These are phyloP conservation scores for Heterochromis multidens DNA, from an alignment of 2,113 vertebrate species.

Conservation along the genomic window DNA sequence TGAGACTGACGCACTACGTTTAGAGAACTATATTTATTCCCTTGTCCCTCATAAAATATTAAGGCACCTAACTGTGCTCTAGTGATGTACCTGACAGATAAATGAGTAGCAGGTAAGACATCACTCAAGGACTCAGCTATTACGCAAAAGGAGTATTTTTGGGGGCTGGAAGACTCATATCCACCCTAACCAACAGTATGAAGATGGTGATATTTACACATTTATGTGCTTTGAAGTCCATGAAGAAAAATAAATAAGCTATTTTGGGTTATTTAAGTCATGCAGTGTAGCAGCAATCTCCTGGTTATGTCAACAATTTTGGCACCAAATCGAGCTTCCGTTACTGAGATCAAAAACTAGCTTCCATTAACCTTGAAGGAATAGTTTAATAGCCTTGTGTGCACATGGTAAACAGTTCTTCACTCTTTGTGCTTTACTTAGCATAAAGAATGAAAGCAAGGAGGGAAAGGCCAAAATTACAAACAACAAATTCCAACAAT, in stretches of 20 bases:
- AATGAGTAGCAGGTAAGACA: not conserved
- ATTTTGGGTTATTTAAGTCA: too few relatives aligned
- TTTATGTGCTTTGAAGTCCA: too few relatives aligned
- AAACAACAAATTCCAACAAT: not conserved
- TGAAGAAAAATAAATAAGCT: too few relatives aligned
- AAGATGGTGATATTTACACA: not conserved
- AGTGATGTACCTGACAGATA: not conserved
- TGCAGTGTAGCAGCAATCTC: too few relatives aligned
- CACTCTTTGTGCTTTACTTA: not conserved
- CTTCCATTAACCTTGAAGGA: not conserved
- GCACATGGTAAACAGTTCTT: not conserved
- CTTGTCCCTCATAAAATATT: conserved; percentile 13
- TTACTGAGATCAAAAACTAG: not conserved
- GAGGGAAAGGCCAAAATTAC: not conserved
- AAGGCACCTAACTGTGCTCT: not conserved
- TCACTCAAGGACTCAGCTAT: not conserved
- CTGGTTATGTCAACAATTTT: not conserved
- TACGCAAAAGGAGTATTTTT: not conserved
- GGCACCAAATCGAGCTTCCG: not conserved
- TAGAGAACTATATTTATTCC: not conserved
- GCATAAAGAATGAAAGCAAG: not conserved
- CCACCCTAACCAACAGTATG: not conserved
- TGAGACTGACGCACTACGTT: not conserved
- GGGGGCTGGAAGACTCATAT: not conserved
- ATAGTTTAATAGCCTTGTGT: not conserved